These are phyloP conservation scores for Sprattus sprattus DNA, from an alignment of 2,113 vertebrate species.

Conservation along the genomic window DNA sequence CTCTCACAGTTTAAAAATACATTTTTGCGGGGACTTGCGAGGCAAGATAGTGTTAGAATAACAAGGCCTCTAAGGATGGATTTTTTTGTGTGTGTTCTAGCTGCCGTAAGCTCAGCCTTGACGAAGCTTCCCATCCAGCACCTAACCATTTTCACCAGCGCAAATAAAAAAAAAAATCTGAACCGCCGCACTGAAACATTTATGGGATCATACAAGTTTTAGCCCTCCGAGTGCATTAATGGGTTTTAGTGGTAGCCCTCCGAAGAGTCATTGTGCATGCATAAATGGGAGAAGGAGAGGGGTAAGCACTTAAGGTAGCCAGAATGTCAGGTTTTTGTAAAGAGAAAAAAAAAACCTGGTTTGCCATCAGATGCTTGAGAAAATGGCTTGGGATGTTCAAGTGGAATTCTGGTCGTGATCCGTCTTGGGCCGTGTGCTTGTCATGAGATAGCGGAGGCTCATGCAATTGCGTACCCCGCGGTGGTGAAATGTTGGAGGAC, in stretches of 20 bases:
- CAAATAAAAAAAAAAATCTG: constrained; percentile 62
- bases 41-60: constrained; percentile 57
- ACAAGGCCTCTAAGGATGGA: constrained; percentile 68
- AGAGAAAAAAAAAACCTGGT: constrained; percentile 45
- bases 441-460: constrained; percentile 25
- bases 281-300: constrained; percentile 63
- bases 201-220: constrained; percentile 90
- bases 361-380: constrained; percentile 12
- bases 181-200: constrained; percentile 83
- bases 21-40: constrained; percentile 50
- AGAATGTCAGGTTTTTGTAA: constrained; percentile 69
- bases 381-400: not conserved
- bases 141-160: constrained; percentile 69
- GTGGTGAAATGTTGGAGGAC: not conserved
- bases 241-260: constrained; percentile 80
- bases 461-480: constrained; percentile 31
- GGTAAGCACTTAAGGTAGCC: constrained; percentile 68
- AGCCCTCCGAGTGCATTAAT: constrained; percentile 82
- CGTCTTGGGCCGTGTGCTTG: not conserved
- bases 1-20: constrained; percentile 59
- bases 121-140: not conserved
- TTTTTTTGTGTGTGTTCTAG: constrained; percentile 71
- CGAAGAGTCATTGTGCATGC: constrained; percentile 73
- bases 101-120: constrained; percentile 62
- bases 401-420: not conserved